Conservation (phyloP, 2,888 invertebrate species). For the Schrankia costaestrigalis region DNA sequence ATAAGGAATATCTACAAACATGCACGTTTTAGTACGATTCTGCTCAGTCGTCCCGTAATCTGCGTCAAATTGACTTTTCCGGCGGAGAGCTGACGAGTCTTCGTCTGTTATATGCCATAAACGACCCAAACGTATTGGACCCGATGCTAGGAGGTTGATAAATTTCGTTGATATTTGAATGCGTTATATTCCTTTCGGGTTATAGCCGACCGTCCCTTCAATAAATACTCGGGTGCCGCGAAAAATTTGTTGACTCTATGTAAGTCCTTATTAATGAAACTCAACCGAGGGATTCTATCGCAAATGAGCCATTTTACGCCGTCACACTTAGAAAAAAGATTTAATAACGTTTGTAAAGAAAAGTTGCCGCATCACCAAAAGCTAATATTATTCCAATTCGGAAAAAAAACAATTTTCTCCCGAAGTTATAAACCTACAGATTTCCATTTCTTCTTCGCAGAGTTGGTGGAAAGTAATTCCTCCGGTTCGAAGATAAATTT, state of each 20-base stretch:
- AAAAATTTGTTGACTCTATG: constrained; percentile 50
- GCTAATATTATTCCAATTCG: constrained; percentile 67
- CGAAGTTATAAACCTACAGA: constrained; percentile 73
- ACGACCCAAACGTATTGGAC: constrained; percentile 74
- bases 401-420: constrained; percentile 68
- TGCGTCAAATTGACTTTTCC: constrained; percentile 77
- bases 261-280: constrained; percentile 63
- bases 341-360: constrained; percentile 54
- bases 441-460: constrained; percentile 72
- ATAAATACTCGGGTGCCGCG: constrained; percentile 55
- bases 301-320: constrained; percentile 37
- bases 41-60: constrained; percentile 66
- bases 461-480: constrained; percentile 74
- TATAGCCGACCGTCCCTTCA: constrained; percentile 58
- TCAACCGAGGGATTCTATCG: constrained; percentile 35
- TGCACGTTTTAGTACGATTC: constrained; percentile 59
- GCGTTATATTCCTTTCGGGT: constrained; percentile 68
- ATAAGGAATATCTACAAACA: constrained; percentile 48
- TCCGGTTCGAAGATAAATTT: constrained; percentile 74
- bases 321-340: constrained; percentile 40
- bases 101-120: constrained; percentile 73
- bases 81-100: constrained; percentile 70
- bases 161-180: constrained; percentile 78
- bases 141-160: constrained; percentile 69
- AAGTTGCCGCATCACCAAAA: constrained; percentile 58